Percentiles rank a stretch among this genome's conserved stretches.
phyloP scores from a whole-genome alignment of 37 sponge, comb jelly and placozoan species.

The Geodia barretti region DNA sequence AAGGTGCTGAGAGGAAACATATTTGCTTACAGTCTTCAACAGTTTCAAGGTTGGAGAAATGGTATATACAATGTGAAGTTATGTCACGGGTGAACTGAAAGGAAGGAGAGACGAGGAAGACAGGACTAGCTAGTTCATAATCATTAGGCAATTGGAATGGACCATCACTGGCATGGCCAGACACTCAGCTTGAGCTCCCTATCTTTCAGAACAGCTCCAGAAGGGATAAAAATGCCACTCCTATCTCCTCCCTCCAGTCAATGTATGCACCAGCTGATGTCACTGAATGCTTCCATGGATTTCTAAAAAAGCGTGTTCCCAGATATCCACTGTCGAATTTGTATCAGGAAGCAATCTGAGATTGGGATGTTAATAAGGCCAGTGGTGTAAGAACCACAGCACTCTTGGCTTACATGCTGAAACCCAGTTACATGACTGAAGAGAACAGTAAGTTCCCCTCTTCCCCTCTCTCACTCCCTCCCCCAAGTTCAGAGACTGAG shows the following conservation, averaged over 20 bases:
- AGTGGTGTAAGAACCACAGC: no score
- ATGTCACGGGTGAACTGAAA: constrained; percentile 6
- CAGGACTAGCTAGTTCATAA: constrained; percentile 18
- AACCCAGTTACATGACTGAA: no score
- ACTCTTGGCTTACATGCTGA: no score
- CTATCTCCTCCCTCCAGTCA: neutral
- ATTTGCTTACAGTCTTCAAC: constrained; percentile 5
- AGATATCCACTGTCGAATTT: neutral
- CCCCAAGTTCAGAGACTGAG: no score
- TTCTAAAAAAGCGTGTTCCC: neutral
- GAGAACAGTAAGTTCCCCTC: no score
- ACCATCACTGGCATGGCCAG: neutral
- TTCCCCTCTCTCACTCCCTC: no score
- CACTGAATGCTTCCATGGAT: neutral
- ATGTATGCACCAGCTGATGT: neutral
- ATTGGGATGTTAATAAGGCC: no score
- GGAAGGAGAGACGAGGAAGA: constrained; percentile 1
- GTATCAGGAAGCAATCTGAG: neutral
- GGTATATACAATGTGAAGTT: no score
- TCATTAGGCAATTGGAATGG: constrained; percentile 14
- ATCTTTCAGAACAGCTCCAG: neutral
- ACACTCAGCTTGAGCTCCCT: neutral
- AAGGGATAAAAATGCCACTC: neutral
- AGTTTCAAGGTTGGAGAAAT: neutral
- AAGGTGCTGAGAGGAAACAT: neutral